Percentiles rank a stretch among this genome's conserved stretches.
Conservation (phyloP, 2,113 vertebrate species). For the Cinclus cinclus region DNA sequence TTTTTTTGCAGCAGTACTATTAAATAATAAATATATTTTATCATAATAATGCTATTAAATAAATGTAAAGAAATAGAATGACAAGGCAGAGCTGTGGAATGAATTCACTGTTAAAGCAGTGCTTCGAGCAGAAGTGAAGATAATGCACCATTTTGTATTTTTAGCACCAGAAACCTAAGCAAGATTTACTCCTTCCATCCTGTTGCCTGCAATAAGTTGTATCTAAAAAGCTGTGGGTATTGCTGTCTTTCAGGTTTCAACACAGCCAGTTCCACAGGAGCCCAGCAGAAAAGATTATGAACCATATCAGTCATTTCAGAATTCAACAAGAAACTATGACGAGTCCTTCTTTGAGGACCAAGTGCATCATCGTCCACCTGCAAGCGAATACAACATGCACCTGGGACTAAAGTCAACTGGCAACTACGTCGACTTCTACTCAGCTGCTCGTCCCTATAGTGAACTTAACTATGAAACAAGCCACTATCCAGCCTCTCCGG, state of each 20-base stretch:
- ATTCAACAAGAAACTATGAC: slow-evolving; percentile 92
- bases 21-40: neutral
- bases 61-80: neutral
- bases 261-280: slow-evolving; percentile 91
- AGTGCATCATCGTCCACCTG: slow-evolving; percentile 86
- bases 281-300: slow-evolving; percentile 94
- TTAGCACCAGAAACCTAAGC: neutral
- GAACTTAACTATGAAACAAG: slow-evolving; percentile 99
- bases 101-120: neutral
- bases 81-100: neutral
- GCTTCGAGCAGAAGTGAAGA: neutral
- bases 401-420: slow-evolving; percentile 99
- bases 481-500: slow-evolving; percentile 98
- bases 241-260: slow-evolving; percentile 78
- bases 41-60: neutral
- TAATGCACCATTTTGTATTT: neutral
- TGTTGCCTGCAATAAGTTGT: neutral
- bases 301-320: slow-evolving; percentile 92
- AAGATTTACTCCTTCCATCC: neutral
- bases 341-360: slow-evolving; percentile 92
- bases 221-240: neutral
- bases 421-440: slow-evolving; percentile 99
- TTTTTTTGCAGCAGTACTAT: neutral
- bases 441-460: slow-evolving; percentile 97
- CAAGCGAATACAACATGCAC: slow-evolving; percentile 97